phyloP scores from a whole-genome alignment of 1,140 invertebrate genomes.

The Papilio polytes region DNA sequence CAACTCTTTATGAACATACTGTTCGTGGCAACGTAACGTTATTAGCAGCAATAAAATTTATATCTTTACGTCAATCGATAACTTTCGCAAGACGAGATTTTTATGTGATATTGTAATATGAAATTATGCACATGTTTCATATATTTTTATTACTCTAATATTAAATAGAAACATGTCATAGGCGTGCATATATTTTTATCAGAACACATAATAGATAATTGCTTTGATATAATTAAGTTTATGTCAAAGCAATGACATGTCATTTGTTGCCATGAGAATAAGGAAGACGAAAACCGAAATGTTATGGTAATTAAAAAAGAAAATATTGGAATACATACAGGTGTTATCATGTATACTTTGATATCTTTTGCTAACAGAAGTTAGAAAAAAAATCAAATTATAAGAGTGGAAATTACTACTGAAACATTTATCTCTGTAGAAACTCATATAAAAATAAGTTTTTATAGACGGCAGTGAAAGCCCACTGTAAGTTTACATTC shows the following conservation, averaged over 20 bases:
- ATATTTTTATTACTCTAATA: not conserved
- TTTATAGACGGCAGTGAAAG: not conserved
- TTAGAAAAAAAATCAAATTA: not conserved
- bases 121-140: slow-evolving; percentile 10
- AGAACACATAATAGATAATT: not conserved
- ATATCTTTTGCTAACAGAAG: too few species aligned
- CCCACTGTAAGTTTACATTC: not conserved
- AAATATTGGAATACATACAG: not conserved
- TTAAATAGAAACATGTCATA: not conserved
- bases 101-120: slow-evolving; percentile 10
- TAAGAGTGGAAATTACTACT: not conserved
- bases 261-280: not conserved
- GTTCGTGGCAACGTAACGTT: slow-evolving; percentile 34
- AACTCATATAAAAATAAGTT: not conserved
- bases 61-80: slow-evolving; percentile 33
- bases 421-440: not conserved
- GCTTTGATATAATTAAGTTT: not conserved
- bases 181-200: not conserved
- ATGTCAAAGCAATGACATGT: not conserved
- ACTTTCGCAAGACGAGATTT: slow-evolving; percentile 28
- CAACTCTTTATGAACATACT: slow-evolving; percentile 26
- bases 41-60: slow-evolving; percentile 35
- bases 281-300: too few species aligned
- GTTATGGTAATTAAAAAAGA: too few species aligned
- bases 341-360: not conserved